Evolutionary conservation across 2,113 vertebrate species (phyloP).

Genomic region (Natator depressus): DNA sequence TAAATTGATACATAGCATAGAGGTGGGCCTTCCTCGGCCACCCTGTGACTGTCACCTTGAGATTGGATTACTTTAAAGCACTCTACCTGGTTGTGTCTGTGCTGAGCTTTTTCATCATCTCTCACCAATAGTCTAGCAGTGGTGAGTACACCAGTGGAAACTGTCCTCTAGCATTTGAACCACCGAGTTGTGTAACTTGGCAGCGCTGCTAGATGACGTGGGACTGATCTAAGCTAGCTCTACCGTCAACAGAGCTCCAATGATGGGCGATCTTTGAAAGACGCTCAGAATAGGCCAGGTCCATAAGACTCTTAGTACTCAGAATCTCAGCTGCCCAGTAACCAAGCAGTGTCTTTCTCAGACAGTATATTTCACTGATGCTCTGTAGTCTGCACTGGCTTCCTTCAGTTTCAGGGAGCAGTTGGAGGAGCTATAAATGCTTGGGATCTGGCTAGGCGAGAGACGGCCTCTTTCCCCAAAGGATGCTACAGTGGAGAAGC

Average conservation of each 20-base stretch:
- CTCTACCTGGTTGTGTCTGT: fast-evolving
- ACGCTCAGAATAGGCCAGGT: neutral
- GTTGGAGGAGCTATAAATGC: neutral
- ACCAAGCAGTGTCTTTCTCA: neutral
- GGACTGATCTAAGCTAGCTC: neutral
- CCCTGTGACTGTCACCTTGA: neutral
- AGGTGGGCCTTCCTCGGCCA: fast-evolving
- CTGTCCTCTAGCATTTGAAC: neutral
- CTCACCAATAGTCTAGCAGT: neutral
- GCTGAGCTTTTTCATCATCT: neutral
- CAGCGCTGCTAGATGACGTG: neutral
- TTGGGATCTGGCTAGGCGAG: neutral
- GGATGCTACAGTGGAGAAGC: neutral
- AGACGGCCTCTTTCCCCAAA: neutral
- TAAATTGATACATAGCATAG: neutral
- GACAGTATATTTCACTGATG: neutral
- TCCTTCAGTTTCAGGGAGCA: neutral
- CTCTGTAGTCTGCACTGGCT: neutral
- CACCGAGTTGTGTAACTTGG: neutral
- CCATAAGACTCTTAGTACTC: neutral
- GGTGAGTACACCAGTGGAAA: neutral
- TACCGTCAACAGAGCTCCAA: neutral
- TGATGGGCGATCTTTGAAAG: neutral
- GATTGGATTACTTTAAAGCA: fast-evolving
- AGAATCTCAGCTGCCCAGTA: neutral